phyloP scores from a whole-genome alignment of 2,888 invertebrate species.

The Aspidiotus destructor region DNA sequence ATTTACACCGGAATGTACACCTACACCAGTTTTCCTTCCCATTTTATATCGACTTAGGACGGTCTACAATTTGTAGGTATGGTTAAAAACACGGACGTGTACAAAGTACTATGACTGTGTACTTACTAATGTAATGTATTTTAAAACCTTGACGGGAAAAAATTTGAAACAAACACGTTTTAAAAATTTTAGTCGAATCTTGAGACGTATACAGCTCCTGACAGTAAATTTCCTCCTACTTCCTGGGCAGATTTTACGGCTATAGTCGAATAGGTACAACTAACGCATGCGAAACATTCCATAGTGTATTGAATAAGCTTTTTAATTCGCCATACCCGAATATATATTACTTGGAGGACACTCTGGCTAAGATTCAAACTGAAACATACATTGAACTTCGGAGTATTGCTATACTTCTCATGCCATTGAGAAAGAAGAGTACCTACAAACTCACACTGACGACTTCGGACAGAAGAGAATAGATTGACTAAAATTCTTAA shows the following conservation, averaged over 20 bases:
- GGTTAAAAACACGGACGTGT: background rate
- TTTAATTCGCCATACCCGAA: background rate
- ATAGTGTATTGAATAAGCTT: background rate
- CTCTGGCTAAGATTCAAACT: background rate
- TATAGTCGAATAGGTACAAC: background rate
- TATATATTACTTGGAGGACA: background rate
- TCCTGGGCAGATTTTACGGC: background rate
- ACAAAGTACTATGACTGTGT: no score
- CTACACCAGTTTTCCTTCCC: background rate
- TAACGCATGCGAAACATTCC: background rate
- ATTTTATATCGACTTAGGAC: background rate
- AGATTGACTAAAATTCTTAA: background rate
- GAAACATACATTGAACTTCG: background rate
- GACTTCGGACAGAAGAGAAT: background rate
- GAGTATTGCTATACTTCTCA: background rate
- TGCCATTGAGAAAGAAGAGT: background rate
- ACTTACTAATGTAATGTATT: no score
- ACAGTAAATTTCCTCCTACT: background rate
- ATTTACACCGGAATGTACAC: background rate
- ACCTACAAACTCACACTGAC: background rate
- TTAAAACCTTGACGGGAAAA: background rate
- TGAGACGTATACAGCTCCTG: background rate
- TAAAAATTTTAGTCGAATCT: conserved; percentile 1
- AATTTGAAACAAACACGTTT: no score
- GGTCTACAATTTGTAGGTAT: background rate